phyloP scores from a whole-genome alignment of 2,888 invertebrate species.

The Dryobota labecula region DNA sequence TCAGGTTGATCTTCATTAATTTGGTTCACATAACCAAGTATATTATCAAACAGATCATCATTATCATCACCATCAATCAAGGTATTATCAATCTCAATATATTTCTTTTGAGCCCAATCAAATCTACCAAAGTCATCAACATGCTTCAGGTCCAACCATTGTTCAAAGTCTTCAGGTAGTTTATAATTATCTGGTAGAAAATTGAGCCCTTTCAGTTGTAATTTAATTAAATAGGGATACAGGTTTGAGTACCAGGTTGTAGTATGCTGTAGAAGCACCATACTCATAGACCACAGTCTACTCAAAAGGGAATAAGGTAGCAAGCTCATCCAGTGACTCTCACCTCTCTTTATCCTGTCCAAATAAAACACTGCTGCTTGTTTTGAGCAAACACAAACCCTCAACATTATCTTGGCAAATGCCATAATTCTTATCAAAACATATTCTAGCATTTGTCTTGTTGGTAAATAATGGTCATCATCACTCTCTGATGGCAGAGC shows the following conservation, averaged over 20 bases:
- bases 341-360: conserved; percentile 88
- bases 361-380: conserved; percentile 88
- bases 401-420: conserved; percentile 89
- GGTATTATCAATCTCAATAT: conserved; percentile 66
- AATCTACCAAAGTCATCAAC: conserved; percentile 83
- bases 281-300: conserved; percentile 89
- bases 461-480: conserved; percentile 84
- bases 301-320: conserved; percentile 89
- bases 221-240: conserved; percentile 77
- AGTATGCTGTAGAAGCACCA: conserved; percentile 84
- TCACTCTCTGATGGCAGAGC: conserved; percentile 78
- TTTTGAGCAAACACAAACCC: conserved; percentile 86
- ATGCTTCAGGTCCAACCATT: conserved; percentile 88
- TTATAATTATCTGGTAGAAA: conserved; percentile 86
- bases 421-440: conserved; percentile 88
- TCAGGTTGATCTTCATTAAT: conserved; percentile 71
- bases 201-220: conserved; percentile 83
- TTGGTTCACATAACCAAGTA: conserved; percentile 80
- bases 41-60: conserved; percentile 76
- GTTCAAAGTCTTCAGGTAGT: conserved; percentile 85
- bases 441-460: conserved; percentile 91
- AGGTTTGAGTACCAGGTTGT: conserved; percentile 89
- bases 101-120: conserved; percentile 80
- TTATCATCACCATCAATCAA: conserved; percentile 73
- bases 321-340: conserved; percentile 90